Evolutionary conservation across 1,140 invertebrate species (phyloP).

Genomic region (Holcopasites calliopsidis): DNA sequence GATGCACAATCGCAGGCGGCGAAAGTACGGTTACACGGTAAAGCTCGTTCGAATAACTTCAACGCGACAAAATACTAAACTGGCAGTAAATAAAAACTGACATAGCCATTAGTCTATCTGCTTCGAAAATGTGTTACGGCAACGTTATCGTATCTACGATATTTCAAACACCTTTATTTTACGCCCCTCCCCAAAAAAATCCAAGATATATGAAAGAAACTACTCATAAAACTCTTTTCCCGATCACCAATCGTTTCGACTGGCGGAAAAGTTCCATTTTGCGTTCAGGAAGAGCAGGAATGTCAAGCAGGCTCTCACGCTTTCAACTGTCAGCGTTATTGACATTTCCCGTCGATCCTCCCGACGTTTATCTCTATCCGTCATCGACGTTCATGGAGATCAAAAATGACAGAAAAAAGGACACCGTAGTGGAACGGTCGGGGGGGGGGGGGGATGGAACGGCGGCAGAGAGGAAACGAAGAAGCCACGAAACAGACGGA

Average conservation of each 20-base stretch:
- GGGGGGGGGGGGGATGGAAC: neutral
- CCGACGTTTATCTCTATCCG: constrained; percentile 42
- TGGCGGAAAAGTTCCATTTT: neutral
- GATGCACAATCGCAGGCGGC: constrained; percentile 13
- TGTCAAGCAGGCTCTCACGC: neutral
- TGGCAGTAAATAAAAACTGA: constrained; percentile 18
- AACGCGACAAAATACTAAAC: no score
- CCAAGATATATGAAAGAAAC: no score
- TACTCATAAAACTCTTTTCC: no score
- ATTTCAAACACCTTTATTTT: neutral
- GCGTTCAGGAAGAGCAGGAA: neutral
- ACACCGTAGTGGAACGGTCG: neutral
- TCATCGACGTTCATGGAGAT: neutral
- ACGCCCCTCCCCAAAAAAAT: neutral
- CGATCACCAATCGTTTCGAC: neutral
- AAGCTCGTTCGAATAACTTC: constrained; percentile 21
- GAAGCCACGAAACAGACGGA: neutral
- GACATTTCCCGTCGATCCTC: constrained; percentile 43
- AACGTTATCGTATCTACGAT: neutral
- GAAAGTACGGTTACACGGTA: constrained; percentile 21
- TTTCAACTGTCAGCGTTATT: constrained; percentile 34
- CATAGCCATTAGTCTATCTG: constrained; percentile 3
- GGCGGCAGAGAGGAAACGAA: neutral
- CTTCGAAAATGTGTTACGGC: constrained; percentile 11
- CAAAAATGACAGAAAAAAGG: neutral